Evolutionary conservation across 2,797 vertebrate genomes (phyloP).

Genomic region (Parambassis ranga): DNA sequence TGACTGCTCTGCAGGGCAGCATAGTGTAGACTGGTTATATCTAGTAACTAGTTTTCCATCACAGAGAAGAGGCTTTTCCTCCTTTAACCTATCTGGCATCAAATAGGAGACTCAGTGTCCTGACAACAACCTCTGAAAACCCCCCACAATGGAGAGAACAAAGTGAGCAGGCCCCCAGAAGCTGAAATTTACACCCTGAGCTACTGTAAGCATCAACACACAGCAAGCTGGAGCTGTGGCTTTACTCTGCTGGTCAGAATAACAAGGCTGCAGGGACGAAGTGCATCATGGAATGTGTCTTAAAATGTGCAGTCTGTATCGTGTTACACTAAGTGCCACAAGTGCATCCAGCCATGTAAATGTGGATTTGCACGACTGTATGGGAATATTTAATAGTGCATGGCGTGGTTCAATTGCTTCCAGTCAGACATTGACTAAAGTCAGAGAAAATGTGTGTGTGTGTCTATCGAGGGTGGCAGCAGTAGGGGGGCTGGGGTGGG

Average conservation of each 20-base stretch:
- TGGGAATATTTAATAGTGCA: slow-evolving; percentile 8
- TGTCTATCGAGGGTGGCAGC: slow-evolving; percentile 22
- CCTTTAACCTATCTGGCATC: slow-evolving; percentile 9
- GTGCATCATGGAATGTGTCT: slow-evolving; percentile 3
- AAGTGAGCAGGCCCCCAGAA: slow-evolving; percentile 43
- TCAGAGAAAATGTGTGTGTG: slow-evolving; percentile 24
- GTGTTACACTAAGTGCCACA: background rate
- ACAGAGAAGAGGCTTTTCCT: background rate
- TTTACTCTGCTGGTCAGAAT: slow-evolving; percentile 44
- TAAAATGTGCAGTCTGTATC: slow-evolving; percentile 17
- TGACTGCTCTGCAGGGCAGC: too few relatives aligned
- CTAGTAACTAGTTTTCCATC: background rate
- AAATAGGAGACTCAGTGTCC: background rate
- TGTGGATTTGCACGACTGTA: slow-evolving; percentile 9
- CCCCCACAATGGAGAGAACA: slow-evolving; percentile 46
- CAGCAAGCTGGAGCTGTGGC: slow-evolving; percentile 48
- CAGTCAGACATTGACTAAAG: slow-evolving; percentile 13
- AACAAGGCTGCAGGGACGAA: slow-evolving; percentile 59
- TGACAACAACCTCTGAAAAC: slow-evolving; percentile 34
- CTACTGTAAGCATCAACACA: slow-evolving; percentile 29
- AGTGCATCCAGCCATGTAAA: slow-evolving; percentile 24
- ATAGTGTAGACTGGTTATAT: background rate
- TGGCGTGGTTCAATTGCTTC: slow-evolving; percentile 2
- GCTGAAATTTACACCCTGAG: slow-evolving; percentile 44
- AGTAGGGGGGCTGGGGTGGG: background rate